Evolutionary conservation across 2,113 vertebrate species (phyloP).

Genomic region (Lucifuga dentata): DNA sequence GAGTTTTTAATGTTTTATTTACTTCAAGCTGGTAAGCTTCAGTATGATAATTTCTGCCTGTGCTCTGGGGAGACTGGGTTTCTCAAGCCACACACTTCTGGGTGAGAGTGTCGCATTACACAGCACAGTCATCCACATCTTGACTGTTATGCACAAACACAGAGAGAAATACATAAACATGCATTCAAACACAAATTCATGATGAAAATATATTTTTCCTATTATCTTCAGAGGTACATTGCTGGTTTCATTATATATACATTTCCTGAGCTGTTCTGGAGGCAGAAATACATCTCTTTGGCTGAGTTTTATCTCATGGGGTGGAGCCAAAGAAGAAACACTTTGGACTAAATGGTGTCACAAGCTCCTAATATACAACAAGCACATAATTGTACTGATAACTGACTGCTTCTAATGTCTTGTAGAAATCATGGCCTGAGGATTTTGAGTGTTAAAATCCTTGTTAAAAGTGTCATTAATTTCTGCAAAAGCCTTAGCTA

Average conservation of each 20-base stretch:
- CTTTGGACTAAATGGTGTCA: too few species aligned
- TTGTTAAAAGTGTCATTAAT: too few species aligned
- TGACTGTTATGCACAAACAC: not conserved
- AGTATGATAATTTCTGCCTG: slow-evolving; percentile 56
- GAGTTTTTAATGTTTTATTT: slow-evolving; percentile 77
- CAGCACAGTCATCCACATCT: not conserved
- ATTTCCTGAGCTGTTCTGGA: slow-evolving; percentile 3
- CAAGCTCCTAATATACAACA: too few species aligned
- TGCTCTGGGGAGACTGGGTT: slow-evolving; percentile 42
- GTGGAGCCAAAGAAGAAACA: too few species aligned
- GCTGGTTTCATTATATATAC: too few species aligned
- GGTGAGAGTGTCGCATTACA: slow-evolving; percentile 43
- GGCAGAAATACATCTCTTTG: not conserved
- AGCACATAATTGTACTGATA: too few species aligned
- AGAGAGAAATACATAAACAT: slow-evolving; percentile 26
- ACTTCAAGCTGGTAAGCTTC: slow-evolving; percentile 58
- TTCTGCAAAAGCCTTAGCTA: too few species aligned
- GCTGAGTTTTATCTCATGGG: not conserved
- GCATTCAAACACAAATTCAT: slow-evolving; percentile 17
- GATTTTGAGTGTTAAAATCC: too few species aligned
- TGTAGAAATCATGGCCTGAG: too few species aligned
- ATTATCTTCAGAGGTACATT: not conserved
- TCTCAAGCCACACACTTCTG: slow-evolving; percentile 43
- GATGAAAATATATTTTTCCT: not conserved
- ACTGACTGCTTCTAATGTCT: too few species aligned